Evolutionary conservation across 2,797 vertebrate genomes (phyloP), one percentile per base, ranked within the genome.

Genomic region (Jordanella pulchra): DNA sequence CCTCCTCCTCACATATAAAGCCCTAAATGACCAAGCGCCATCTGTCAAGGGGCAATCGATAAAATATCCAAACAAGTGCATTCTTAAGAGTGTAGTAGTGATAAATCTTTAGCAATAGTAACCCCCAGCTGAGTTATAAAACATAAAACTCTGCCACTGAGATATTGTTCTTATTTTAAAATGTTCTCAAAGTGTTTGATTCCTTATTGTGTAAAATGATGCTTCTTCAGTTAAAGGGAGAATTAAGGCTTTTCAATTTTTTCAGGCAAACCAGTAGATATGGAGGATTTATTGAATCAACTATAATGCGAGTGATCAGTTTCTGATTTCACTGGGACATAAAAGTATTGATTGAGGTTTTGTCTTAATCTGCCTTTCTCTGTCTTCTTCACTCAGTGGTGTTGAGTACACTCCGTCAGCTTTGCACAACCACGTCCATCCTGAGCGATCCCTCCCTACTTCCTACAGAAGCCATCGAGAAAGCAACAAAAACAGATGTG

Each of bases 401-500:
- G 73, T 91, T 99, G 89, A 93, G 84, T 69, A 95, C 95, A 0
- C 96, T 99, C 42, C 93, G 96, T 48, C 96, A 97, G 53, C 92
- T 99, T 76, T 96, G 97, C 87, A 97, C 94, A 18, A 96, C 91
- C 83, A 99, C 97, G 0, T 96, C 97, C 54, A 94, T 99, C 55
- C 95, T 99, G 44, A 95, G 91, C 0, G 94, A 99, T 76, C 97
- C 98, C 0, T 88, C 93, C 0, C 71, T 87, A 82, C 94, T 99
- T 86, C 95, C 95, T 0, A 93, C 97, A 70, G 97, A 99, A 93
- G 97, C 97, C 0, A 85, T 86, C 0, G 91, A 96, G 83, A 96
- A 97, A 0, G 94, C 95, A 65, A 70, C 75, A 15, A 92, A 91
- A 61, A 72, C 88, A 3, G 92, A 95, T 39, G 89, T 92, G 53